phyloP scores from a whole-genome alignment of 2,113 vertebrate genomes.

The Phasianus colchicus region DNA sequence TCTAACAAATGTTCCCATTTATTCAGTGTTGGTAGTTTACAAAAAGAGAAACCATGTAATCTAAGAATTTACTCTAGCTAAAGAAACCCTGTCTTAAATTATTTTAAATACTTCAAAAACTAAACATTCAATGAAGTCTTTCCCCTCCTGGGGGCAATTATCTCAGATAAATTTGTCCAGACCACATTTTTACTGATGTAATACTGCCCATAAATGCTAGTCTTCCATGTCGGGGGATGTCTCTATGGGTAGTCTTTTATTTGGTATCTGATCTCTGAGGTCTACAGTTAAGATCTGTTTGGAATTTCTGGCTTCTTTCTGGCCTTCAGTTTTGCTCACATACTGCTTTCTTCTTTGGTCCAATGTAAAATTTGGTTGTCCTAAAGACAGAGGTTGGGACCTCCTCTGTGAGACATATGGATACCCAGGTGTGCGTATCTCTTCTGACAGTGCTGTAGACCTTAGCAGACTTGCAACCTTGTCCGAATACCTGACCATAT shows the following conservation, averaged over 20 bases:
- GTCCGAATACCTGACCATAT: neutral
- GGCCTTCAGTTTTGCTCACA: accelerated
- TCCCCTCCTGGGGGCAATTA: neutral
- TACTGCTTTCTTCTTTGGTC: neutral
- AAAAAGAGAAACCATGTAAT: neutral
- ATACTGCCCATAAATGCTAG: neutral
- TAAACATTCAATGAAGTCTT: neutral
- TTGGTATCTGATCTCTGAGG: neutral
- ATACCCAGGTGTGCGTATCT: accelerated
- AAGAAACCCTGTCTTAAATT: neutral
- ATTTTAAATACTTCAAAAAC: neutral
- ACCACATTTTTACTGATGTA: neutral
- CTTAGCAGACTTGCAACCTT: neutral
- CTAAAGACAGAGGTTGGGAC: neutral
- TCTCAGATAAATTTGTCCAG: neutral
- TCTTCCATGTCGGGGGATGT: neutral
- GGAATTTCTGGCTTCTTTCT: neutral
- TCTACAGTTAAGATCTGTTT: neutral
- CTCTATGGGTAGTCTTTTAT: neutral
- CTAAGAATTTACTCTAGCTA: neutral
- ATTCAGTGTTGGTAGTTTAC: neutral
- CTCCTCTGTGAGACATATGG: neutral
- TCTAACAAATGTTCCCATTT: neutral
- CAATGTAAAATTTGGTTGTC: neutral
- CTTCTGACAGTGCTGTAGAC: neutral